These are phyloP conservation scores for Nemurella pictetii DNA, from an alignment of 2,888 invertebrate genomes.

Conservation along the genomic window DNA sequence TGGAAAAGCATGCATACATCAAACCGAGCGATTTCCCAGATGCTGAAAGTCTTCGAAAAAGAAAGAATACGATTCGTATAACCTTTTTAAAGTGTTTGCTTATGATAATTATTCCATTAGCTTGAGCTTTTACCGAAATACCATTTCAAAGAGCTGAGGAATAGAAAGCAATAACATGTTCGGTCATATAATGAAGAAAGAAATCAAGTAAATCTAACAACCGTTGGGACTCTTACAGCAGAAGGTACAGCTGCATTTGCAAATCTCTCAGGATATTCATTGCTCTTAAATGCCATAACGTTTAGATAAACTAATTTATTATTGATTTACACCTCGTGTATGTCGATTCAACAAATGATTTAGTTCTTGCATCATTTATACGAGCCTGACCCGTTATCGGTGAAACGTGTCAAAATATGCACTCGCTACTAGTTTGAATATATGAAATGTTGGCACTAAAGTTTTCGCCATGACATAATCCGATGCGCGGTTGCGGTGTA, in stretches of 20 bases:
- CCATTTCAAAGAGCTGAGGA: neutral
- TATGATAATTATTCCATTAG: conserved; percentile 11
- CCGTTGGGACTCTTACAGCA: too few relatives aligned
- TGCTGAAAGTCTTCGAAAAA: neutral
- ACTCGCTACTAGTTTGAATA: too few relatives aligned
- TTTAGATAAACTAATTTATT: too few relatives aligned
- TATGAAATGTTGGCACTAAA: neutral
- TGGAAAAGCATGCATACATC: neutral
- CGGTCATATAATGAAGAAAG: neutral
- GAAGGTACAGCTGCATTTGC: neutral
- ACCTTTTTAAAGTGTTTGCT: neutral
- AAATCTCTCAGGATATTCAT: neutral
- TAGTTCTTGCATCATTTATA: neutral
- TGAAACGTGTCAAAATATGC: too few relatives aligned
- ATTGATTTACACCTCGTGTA: neutral
- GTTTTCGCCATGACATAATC: neutral
- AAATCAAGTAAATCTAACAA: neutral
- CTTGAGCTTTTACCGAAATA: neutral
- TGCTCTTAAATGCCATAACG: neutral
- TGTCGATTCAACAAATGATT: too few relatives aligned
- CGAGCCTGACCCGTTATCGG: neutral
- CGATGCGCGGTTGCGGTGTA: neutral
- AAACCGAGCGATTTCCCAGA: neutral
- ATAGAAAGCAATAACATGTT: neutral
- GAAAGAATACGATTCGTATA: neutral